Percentiles rank a stretch among this genome's conserved stretches.
phyloP scores from a whole-genome alignment of 2,888 invertebrate species.

The Ceraclea dissimilis region DNA sequence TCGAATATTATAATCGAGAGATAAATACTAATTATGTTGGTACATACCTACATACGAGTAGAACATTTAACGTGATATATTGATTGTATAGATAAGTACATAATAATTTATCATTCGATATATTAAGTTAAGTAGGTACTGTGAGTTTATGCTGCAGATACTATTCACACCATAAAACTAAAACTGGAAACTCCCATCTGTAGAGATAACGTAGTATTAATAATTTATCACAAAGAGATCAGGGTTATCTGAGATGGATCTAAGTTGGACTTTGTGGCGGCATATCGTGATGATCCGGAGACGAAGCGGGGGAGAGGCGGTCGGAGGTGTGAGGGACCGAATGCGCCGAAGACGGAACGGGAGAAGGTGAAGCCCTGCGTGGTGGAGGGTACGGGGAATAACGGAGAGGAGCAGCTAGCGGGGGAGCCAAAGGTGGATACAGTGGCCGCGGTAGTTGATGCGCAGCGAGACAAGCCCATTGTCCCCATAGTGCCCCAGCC shows the following conservation, averaged over 20 bases:
- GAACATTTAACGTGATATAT: too few relatives aligned
- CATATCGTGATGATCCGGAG: constrained; percentile 49
- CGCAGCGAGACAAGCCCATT: constrained; percentile 63
- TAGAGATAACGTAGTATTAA: background rate
- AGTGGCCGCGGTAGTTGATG: constrained; percentile 50
- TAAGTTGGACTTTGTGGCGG: constrained; percentile 29
- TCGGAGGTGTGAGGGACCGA: constrained; percentile 35
- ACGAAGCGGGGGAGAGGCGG: constrained; percentile 47
- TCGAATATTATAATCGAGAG: too few relatives aligned
- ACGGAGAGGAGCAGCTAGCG: constrained; percentile 52
- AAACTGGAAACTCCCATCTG: background rate
- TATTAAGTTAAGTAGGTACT: too few relatives aligned
- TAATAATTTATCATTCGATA: too few relatives aligned
- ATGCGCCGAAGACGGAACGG: constrained; percentile 43
- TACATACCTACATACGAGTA: too few relatives aligned
- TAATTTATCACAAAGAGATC: constrained; percentile 1
- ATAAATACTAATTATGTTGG: too few relatives aligned
- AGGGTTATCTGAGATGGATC: constrained; percentile 1
- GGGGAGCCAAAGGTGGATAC: constrained; percentile 39
- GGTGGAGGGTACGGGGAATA: constrained; percentile 53
- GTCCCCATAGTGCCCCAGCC: constrained; percentile 54
- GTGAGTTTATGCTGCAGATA: background rate
- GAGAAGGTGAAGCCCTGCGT: constrained; percentile 30
- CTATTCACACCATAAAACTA: background rate
- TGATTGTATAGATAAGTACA: too few relatives aligned